A percentile compares a stretch with the other conserved stretches of the same genome.
Conservation (phyloP, 2,113 vertebrate species). For the Capreolus pygargus region DNA sequence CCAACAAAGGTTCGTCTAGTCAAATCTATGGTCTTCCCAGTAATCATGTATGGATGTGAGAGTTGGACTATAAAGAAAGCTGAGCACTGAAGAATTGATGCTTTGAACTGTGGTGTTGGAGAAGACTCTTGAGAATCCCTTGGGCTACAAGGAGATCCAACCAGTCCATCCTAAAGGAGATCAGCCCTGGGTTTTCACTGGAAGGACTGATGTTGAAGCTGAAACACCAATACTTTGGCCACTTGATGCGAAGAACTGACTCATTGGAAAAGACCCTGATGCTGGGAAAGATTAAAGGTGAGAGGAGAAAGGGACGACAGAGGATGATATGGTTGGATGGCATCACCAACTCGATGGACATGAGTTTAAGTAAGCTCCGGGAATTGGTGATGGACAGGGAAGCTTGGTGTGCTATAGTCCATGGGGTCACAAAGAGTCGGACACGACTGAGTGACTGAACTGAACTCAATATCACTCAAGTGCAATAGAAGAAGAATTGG, state of each 20-base stretch:
- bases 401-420: not conserved
- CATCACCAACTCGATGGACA: accelerated
- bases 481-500: not conserved
- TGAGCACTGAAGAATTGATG: not conserved
- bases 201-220: not conserved
- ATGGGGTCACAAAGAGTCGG: not conserved
- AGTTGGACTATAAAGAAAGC: not conserved
- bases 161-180: not conserved
- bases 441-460: not conserved
- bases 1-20: not conserved
- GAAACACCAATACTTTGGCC: not conserved
- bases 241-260: not conserved
- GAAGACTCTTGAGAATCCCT: not conserved
- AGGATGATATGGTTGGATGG: not conserved
- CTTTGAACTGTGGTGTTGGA: not conserved
- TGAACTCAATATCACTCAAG: not conserved
- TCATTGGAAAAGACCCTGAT: not conserved
- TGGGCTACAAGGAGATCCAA: not conserved
- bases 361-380: not conserved
- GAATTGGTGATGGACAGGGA: not conserved
- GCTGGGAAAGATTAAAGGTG: not conserved
- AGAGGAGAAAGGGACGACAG: not conserved
- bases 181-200: not conserved
- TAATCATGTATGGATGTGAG: not conserved
- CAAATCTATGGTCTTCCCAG: not conserved